Conservation (phyloP, 2,888 invertebrate species). For the Corythucha ciliata region DNA sequence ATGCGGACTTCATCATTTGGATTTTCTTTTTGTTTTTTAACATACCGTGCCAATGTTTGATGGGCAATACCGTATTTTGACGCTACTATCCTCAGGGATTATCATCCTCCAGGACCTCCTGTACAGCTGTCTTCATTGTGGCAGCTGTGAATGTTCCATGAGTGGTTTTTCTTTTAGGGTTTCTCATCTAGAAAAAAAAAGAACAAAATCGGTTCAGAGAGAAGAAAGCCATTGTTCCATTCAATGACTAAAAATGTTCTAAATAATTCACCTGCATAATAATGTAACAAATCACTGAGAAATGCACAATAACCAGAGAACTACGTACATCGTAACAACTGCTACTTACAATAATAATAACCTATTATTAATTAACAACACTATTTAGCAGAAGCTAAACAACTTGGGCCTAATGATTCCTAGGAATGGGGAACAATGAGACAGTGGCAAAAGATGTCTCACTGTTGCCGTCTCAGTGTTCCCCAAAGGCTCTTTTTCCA, state of each 20-base stretch:
- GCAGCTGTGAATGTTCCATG: slow-evolving; percentile 9
- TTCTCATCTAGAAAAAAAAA: slow-evolving; percentile 9
- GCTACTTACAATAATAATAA: no score
- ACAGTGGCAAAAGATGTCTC: slow-evolving; percentile 10
- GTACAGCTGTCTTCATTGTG: slow-evolving; percentile 9
- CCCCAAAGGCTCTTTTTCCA: slow-evolving; percentile 6
- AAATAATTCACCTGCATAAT: slow-evolving; percentile 8
- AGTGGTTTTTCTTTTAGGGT: slow-evolving; percentile 4
- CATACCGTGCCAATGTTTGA: slow-evolving; percentile 10
- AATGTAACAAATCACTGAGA: slow-evolving; percentile 6
- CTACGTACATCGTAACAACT: no score
- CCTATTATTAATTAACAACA: slow-evolving; percentile 1
- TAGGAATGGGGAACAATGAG: slow-evolving; percentile 10
- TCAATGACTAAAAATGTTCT: no score
- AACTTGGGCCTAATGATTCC: slow-evolving; percentile 1
- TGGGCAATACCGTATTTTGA: slow-evolving; percentile 6
- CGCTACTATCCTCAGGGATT: neutral
- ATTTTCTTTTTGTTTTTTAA: slow-evolving; percentile 15
- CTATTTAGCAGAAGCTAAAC: slow-evolving; percentile 6
- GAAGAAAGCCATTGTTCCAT: slow-evolving; percentile 13
- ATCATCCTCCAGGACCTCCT: slow-evolving; percentile 4
- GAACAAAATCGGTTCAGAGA: slow-evolving; percentile 1
- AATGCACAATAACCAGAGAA: neutral
- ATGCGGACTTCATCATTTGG: slow-evolving; percentile 4
- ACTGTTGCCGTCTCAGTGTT: slow-evolving; percentile 14